Evolutionary conservation across 2,113 vertebrate genomes (phyloP), one percentile per base, ranked within the genome.

Genomic region (Geothlypis trichas): DNA sequence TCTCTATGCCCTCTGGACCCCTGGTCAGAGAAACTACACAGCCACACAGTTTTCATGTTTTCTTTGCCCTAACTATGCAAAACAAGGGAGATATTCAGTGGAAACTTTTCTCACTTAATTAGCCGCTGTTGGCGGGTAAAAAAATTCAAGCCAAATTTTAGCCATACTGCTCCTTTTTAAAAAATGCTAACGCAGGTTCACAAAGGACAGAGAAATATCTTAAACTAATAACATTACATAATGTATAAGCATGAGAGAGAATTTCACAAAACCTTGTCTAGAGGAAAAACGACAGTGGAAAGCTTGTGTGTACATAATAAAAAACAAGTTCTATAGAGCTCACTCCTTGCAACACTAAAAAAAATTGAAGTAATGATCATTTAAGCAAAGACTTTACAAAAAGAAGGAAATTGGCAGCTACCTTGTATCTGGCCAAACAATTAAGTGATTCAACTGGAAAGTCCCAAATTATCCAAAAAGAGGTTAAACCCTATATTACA

Each of bases 61-160:
- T 71, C 41, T 63, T 66, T 80, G 54, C 30, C 31, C 12, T 74
- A 51, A 31, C 23, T 35, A 28, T 0, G 1, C 14, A 26, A 75
- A 84, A 65, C 19, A 65, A 61, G 7, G 27, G 19, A 26, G 21
- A 33, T 55, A 39, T 2, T 61, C 16, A 41, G 13, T 37, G 52
- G 28, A 27, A 77, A 13, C 9, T 9, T n/a, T 73, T 93, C 24
- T 49, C 13, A 46, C 23, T 68, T 80, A 37, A 47, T 44, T 51
- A 55, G 24, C 5, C 9, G 5, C 2, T 35, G 15, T 14, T 13
- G 10, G 7, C 1, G 1, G 3, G 8, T 1, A 8, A 8, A 22
- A 46, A 49, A 33, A 22, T 10, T 12, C 7, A 66, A 80, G 47
- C 4, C 37, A 42, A 65, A 80, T 31, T 44, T 11, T 51, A 76